Evolutionary conservation across 2,888 invertebrate species (phyloP).

Genomic region (Villa cingulata): DNA sequence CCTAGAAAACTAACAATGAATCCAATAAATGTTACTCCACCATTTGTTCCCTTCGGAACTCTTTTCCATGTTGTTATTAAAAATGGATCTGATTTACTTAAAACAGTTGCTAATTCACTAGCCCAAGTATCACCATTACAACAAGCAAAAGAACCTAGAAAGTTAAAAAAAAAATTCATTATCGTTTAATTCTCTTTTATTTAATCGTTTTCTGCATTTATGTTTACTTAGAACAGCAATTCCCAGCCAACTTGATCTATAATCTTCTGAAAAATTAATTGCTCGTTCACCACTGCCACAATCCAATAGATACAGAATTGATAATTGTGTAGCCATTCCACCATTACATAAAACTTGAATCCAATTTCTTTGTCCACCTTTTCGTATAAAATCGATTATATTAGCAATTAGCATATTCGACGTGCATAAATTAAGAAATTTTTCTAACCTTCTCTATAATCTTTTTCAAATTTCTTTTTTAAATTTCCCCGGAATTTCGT

Average conservation of each 20-base stretch:
- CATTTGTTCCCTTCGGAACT: slow-evolving; percentile 82
- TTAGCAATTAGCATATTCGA: not conserved
- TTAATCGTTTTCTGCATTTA: not conserved
- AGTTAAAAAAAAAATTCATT: too few relatives aligned
- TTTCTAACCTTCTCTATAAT: slow-evolving; percentile 62
- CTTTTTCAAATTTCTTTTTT: slow-evolving; percentile 57
- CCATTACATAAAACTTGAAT: slow-evolving; percentile 78
- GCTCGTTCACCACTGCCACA: slow-evolving; percentile 64
- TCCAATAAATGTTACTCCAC: slow-evolving; percentile 59
- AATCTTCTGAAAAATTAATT: slow-evolving; percentile 61
- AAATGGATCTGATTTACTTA: slow-evolving; percentile 52
- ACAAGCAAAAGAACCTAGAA: slow-evolving; percentile 55
- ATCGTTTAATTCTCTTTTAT: too few relatives aligned
- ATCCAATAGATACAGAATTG: slow-evolving; percentile 63
- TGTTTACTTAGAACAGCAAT: slow-evolving; percentile 56
- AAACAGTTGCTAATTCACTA: slow-evolving; percentile 71
- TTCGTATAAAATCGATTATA: slow-evolving; percentile 20
- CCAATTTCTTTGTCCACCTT: slow-evolving; percentile 76
- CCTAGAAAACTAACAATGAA: slow-evolving; percentile 40
- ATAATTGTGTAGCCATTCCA: slow-evolving; percentile 71
- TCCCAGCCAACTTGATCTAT: slow-evolving; percentile 70
- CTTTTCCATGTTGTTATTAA: slow-evolving; percentile 57
- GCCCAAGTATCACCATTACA: slow-evolving; percentile 86
- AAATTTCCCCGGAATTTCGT: slow-evolving; percentile 57
- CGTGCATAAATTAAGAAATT: not conserved